Evolutionary conservation across 1,140 invertebrate species (phyloP), one percentile per base, ranked within the genome.

Genomic region (Aphelenchoides besseyi): DNA sequence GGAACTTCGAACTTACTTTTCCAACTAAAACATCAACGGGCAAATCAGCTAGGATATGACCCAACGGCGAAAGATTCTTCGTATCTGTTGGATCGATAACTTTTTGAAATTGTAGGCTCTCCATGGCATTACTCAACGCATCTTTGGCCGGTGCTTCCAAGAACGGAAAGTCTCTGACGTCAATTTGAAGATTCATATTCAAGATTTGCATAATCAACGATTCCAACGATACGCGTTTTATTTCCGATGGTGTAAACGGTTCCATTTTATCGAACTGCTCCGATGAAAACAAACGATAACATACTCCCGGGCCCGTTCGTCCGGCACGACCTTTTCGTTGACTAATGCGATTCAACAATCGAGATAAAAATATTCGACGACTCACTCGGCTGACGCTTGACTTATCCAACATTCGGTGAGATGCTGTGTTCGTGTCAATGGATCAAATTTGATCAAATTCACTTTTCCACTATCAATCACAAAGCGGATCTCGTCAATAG

Each of bases 401-500:
- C 94, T 96, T 70, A 98, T 94, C 92, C 92, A 95, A 85, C 95
- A 95, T 64, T 83, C 79, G 1, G 71, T 73, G 5, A 82, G 53
- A 29, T 69, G 64, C n/a, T 83, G 82, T 0, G 72, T 82, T 48
- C 81, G 48, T 1, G 80, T 79, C n/a, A 59, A 54, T 16, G 82
- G 55, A 55, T 83, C 82, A 68, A 80, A 84, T 28, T 71, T 77
- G 3, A 85, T 77, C 26, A 76, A 57, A 72, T 82, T 76, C 66
- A 86, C 87, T 82, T 88, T 88, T 48, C 88, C 88, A 12, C 94
- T 97, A 86, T 99, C 97, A 3, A 94, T 89, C 1, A 99, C 95
- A 88, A 98, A 98, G 82, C 95, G 87, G 71, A 99, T 92, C 2
- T 95, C 96, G 87, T 99, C 96, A 70, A 99, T 97, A 0, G 97